phyloP scores from a whole-genome alignment of 2,113 vertebrate species.

The Herpailurus yagouaroundi region DNA sequence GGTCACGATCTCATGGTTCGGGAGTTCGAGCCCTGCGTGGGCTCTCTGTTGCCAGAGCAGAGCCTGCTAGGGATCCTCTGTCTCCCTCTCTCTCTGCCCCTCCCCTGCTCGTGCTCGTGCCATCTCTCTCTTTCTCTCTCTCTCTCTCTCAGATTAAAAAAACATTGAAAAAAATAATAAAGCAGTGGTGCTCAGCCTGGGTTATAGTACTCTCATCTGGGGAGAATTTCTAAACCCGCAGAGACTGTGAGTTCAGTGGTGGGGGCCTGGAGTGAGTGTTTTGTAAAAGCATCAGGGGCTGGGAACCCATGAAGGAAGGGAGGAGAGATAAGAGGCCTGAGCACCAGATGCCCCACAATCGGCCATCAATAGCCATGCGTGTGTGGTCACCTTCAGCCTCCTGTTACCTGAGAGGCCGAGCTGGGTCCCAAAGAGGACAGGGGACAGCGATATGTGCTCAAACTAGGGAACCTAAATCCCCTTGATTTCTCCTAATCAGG shows the following conservation, averaged over 20 bases:
- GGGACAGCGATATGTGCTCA: not conserved
- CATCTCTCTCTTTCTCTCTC: too few relatives aligned
- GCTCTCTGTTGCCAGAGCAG: too few relatives aligned
- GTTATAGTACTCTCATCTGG: not conserved
- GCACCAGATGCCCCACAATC: accelerated
- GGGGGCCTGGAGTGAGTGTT: not conserved
- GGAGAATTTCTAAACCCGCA: not conserved
- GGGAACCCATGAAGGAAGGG: not conserved
- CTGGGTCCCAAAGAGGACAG: not conserved
- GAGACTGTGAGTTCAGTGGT: not conserved
- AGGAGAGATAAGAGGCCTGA: not conserved
- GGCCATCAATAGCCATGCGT: not conserved
- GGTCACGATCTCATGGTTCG: too few relatives aligned
- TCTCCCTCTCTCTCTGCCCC: too few relatives aligned
- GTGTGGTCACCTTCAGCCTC: not conserved
- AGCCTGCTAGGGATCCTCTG: too few relatives aligned
- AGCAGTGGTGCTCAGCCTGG: not conserved
- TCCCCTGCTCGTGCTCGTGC: too few relatives aligned
- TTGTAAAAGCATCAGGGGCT: not conserved
- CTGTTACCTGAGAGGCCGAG: not conserved
- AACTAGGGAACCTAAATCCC: not conserved
- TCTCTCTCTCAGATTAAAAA: too few relatives aligned
- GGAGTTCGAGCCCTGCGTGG: too few relatives aligned
- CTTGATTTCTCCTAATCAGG: constrained; percentile 56
- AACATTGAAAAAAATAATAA: too few relatives aligned